phyloP scores from a whole-genome alignment of 2,113 vertebrate species.

The Chaetodon trifascialis region DNA sequence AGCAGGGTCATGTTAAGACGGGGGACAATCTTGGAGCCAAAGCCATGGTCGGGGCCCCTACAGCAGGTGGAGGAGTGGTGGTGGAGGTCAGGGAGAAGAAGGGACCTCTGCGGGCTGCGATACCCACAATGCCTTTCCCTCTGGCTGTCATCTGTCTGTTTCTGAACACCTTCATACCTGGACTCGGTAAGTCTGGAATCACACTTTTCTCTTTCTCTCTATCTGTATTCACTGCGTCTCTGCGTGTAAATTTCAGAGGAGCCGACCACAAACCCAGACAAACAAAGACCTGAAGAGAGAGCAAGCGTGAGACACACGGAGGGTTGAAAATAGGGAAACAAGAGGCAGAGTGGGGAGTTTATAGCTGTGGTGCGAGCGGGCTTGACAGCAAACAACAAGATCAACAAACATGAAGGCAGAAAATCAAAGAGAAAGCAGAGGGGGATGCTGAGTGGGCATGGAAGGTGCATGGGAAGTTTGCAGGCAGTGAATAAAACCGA shows the following conservation, averaged over 20 bases:
- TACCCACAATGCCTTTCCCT: conserved; percentile 97
- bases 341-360: neutral
- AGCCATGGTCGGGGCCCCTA: conserved; percentile 50
- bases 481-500: neutral
- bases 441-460: neutral
- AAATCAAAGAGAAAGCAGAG: neutral
- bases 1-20: conserved; percentile 49
- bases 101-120: conserved; percentile 92
- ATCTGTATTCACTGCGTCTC: no score
- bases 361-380: neutral
- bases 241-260: neutral
- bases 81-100: conserved; percentile 98
- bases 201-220: neutral
- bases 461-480: neutral
- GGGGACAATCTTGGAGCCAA: conserved; percentile 68
- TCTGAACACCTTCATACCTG: conserved; percentile 97
- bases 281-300: neutral
- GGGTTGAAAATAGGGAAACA: conserved; percentile 23
- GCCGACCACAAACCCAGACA: neutral
- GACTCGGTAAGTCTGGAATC: conserved; percentile 89
- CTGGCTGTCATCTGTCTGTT: conserved; percentile 96
- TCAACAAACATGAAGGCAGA: conserved; percentile 4
- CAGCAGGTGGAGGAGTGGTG: conserved; percentile 91
- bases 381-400: neutral
- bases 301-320: neutral